A percentile compares a stretch with the other conserved stretches of the same genome.
phyloP scores from a whole-genome alignment of 2,888 invertebrate species.

The Nemurella pictetii region DNA sequence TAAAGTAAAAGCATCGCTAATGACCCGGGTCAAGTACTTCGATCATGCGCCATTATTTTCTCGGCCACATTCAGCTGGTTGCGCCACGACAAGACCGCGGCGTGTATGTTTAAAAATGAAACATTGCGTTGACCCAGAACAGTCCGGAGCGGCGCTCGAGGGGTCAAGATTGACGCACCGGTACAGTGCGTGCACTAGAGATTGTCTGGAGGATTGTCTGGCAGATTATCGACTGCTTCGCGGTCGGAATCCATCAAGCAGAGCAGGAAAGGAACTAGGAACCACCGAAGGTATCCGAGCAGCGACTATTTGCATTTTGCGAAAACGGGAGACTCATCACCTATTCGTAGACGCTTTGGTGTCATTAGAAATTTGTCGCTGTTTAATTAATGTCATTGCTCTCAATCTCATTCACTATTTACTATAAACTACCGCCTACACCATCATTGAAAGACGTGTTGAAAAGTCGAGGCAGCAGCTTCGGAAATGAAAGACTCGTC shows the following conservation, averaged over 20 bases:
- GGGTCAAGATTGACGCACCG: not conserved
- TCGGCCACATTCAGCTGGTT: not conserved
- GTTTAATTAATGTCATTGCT: too few relatives aligned
- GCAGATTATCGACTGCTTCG: not conserved
- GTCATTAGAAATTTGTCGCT: too few relatives aligned
- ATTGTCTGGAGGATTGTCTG: not conserved
- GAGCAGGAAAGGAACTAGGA: too few relatives aligned
- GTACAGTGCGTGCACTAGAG: not conserved
- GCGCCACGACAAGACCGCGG: not conserved
- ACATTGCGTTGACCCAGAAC: not conserved
- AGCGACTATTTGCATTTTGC: too few relatives aligned
- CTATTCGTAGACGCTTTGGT: too few relatives aligned
- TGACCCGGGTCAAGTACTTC: not conserved
- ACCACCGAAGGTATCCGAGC: not conserved
- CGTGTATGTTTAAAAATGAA: too few relatives aligned
- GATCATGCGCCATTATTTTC: not conserved
- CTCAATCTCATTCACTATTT: too few relatives aligned
- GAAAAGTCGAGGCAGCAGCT: too few relatives aligned
- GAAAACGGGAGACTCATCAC: too few relatives aligned
- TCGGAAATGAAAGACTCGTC: too few relatives aligned
- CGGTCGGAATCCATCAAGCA: not conserved
- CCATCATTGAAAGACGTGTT: too few relatives aligned
- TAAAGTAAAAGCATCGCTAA: not conserved
- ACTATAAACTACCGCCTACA: too few relatives aligned
- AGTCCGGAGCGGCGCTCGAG: not conserved